phyloP scores from a whole-genome alignment of 2,888 invertebrate species.

The Phaonia tiefii region DNA sequence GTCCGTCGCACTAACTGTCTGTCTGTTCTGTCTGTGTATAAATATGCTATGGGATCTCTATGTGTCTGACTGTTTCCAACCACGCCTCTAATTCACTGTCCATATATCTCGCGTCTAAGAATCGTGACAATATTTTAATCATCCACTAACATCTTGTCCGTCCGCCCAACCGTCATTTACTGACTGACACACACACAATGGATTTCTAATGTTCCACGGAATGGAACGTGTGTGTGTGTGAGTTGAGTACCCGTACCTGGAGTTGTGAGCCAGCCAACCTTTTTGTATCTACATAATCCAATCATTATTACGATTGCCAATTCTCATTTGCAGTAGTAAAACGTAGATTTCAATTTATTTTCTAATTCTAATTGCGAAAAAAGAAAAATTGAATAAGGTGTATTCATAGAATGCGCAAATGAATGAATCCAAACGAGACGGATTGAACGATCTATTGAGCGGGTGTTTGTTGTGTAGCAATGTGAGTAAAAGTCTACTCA shows the following conservation, averaged over 20 bases:
- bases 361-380: no score
- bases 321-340: constrained; percentile 13
- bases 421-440: no score
- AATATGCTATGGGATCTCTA: background rate
- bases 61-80: constrained; percentile 9
- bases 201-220: constrained; percentile 1
- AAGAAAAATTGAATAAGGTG: no score
- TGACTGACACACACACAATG: background rate
- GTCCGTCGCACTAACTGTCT: background rate
- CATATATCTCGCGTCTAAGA: background rate
- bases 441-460: no score
- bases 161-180: background rate
- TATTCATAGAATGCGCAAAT: no score
- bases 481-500: no score
- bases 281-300: no score
- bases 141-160: constrained; percentile 39
- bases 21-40: constrained; percentile 1
- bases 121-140: constrained; percentile 66
- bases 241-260: no score
- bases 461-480: no score
- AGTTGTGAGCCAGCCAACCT: no score
- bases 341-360: background rate
- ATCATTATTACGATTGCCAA: background rate
- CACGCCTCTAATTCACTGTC: constrained; percentile 33
- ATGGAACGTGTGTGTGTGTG: background rate